Evolutionary conservation across 2,888 invertebrate species (phyloP), one percentile per base, ranked within the genome.

Genomic region (Dryococelus australis): DNA sequence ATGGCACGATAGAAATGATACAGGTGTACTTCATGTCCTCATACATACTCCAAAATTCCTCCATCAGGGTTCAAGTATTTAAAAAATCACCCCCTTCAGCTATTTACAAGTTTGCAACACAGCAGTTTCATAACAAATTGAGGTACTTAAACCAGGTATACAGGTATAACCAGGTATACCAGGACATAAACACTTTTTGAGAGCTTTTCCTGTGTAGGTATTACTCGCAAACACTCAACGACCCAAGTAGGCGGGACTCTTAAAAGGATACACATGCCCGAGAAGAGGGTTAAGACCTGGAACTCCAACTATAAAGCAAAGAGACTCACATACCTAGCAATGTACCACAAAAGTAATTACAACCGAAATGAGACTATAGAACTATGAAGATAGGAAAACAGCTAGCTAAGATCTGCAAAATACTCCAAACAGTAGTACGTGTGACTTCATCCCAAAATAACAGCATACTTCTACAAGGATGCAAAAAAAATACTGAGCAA

Each of bases 311-410:
- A 65, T 20, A 65, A 65, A 65, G 65, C 65, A 65, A 24, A 65
- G 24, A 65, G 20, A 65, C 24, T n/a, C 65, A 6, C 65, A n/a
- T 9, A 65, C 65, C 65, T 65, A 20, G 16, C 20, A 65, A n/a
- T 24, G n/a, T n/a, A 65, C n/a, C 65, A 65, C 6, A 65, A 65
- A 65, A 24, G 51, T 51, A 20, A 51, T 65, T 9, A 65, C 10
- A 65, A n/a, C 65, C 65, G n/a, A 65, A 65, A 65, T n/a, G 65
- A 24, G 65, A n/a, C 65, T 65, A 65, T 8, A 65, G 65, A 65
- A 65, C 65, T 65, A 65, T n/a, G n/a, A 65, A 65, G 65, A 65
- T 20, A 65, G 65, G 65, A 65, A 51, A 51, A 65, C 65, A n/a
- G n/a, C 65, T 65, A 65, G 65, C 65, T 65, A 65, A 65, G 20